Evolutionary conservation across 2,113 vertebrate genomes (phyloP), one percentile per base, ranked within the genome.

Genomic region (Cinclus mexicanus): DNA sequence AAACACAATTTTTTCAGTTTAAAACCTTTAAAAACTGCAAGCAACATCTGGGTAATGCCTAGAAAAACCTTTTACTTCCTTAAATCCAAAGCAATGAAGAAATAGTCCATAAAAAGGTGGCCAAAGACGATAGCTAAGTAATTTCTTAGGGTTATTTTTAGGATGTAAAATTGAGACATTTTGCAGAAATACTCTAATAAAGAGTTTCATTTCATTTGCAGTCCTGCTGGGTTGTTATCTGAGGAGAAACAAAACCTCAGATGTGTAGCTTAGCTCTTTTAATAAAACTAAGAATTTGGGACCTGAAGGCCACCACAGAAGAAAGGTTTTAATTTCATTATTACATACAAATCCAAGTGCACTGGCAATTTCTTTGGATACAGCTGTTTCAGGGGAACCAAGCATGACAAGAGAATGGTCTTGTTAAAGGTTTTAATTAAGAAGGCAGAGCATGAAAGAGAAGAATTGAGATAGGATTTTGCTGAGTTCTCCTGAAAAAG

Each of bases 161-260:
- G 83, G n/a, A 25, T 18, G 29, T 16, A 61, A 92, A 69, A 86
- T 52, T 44, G 64, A 95, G 83, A 35, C 26, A 14, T 74, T 67
- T 83, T 63, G 35, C 24, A 92, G 68, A 60, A 81, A 67, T 75
- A 25, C 50, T 86, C 55, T 1, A 0, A 10, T 14, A 42, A 35
- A 33, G 44, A 33, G 17, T 49, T 85, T 85, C 5, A 42, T 85
- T 91, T 64, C 67, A 19, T 64, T 76, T 76, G 31, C n/a, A 80
- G 15, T n/a, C 82, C 35, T 72, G 28, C 41, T 60, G 63, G 49
- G 28, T 25, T 33, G 44, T 87, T 85, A 69, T 68, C 90, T 49
- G 46, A 80, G 46, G n/a, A 88, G 82, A 88, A 93, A 90, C 61
- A 97, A 80, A 65, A n/a, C 44, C 82, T 93, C 88, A 26, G 35